A percentile compares a stretch with the other conserved stretches of the same genome.
These are phyloP conservation scores for Sinohyriopsis cumingii DNA, from an alignment of 2,888 invertebrate species.

Conservation along the genomic window DNA sequence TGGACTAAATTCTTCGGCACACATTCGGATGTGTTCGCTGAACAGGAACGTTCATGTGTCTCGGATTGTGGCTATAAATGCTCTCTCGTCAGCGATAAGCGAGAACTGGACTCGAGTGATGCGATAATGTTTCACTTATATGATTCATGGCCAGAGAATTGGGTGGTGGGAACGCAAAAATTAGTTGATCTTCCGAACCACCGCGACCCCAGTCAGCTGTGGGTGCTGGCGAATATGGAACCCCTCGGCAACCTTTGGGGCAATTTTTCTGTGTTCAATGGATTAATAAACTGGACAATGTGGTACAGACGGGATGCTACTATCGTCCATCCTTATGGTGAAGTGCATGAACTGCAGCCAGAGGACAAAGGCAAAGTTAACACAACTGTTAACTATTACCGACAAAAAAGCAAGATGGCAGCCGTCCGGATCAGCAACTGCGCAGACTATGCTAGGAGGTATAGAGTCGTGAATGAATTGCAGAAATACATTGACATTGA, in stretches of 20 bases:
- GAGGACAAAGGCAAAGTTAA: slow-evolving; percentile 1
- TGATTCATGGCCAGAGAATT: slow-evolving; percentile 15
- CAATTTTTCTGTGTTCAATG: slow-evolving; percentile 14
- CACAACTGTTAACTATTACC: slow-evolving; percentile 4
- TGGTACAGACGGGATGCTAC: slow-evolving; percentile 13
- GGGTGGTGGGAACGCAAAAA: slow-evolving; percentile 28
- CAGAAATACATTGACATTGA: slow-evolving; percentile 10
- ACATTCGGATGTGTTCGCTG: no score
- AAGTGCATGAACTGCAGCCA: slow-evolving; percentile 2
- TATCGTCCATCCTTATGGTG: slow-evolving; percentile 17
- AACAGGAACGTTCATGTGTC: no score
- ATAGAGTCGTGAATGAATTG: slow-evolving; percentile 15
- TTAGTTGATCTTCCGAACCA: slow-evolving; percentile 31
- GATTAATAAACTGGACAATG: slow-evolving; percentile 25
- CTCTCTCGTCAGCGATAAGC: slow-evolving; percentile 16
- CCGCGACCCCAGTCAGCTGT: slow-evolving; percentile 28
- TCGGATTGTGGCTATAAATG: slow-evolving; percentile 13
- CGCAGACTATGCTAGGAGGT: slow-evolving; percentile 20
- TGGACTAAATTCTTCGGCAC: no score
- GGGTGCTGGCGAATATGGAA: slow-evolving; percentile 21
- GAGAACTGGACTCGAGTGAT: slow-evolving; percentile 12
- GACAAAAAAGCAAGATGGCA: slow-evolving; percentile 2
- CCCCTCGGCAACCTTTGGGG: slow-evolving; percentile 22
- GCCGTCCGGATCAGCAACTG: slow-evolving; percentile 23
- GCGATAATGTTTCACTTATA: slow-evolving; percentile 21